Conservation (phyloP, 2,113 vertebrate genomes). For the Neodontobutis hainanensis region DNA sequence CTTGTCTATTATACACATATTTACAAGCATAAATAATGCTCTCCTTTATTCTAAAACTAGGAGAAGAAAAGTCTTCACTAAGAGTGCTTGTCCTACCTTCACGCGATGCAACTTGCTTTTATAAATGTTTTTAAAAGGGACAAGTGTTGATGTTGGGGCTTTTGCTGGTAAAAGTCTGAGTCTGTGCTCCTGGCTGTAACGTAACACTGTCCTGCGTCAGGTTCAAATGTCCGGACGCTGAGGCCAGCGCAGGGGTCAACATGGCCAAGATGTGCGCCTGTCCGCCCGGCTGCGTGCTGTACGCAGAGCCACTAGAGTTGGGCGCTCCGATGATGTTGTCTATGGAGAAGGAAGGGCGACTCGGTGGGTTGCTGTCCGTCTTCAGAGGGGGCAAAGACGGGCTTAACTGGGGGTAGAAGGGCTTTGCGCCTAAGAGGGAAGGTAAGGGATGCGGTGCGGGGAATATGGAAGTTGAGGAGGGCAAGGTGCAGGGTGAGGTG, state of each 20-base stretch:
- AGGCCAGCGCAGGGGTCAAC: constrained; percentile 89
- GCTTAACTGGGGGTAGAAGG: constrained; percentile 81
- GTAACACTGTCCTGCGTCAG: constrained; percentile 83
- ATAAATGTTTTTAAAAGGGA: constrained; percentile 82
- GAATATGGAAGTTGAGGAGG: constrained; percentile 84
- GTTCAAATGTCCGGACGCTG: constrained; percentile 87
- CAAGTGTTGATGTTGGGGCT: constrained; percentile 88
- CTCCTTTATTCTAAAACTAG: constrained; percentile 45
- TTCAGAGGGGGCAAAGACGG: constrained; percentile 86
- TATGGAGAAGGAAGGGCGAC: constrained; percentile 94
- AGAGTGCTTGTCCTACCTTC: constrained; percentile 84
- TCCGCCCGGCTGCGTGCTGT: constrained; percentile 81
- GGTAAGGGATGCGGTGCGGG: constrained; percentile 83
- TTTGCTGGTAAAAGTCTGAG: constrained; percentile 89
- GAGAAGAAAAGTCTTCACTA: constrained; percentile 62
- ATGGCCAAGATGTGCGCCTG: constrained; percentile 93
- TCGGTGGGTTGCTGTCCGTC: constrained; percentile 83
- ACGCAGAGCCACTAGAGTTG: constrained; percentile 80
- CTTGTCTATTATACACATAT: constrained; percentile 76
- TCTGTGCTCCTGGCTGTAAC: constrained; percentile 78
- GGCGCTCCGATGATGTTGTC: constrained; percentile 93
- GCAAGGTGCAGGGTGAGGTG: constrained; percentile 80
- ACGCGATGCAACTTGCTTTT: constrained; percentile 69
- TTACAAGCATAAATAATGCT: constrained; percentile 85
- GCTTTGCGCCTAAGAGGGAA: constrained; percentile 84